Evolutionary conservation across 2,888 invertebrate species (phyloP).

Genomic region (Bellardia bayeri): DNA sequence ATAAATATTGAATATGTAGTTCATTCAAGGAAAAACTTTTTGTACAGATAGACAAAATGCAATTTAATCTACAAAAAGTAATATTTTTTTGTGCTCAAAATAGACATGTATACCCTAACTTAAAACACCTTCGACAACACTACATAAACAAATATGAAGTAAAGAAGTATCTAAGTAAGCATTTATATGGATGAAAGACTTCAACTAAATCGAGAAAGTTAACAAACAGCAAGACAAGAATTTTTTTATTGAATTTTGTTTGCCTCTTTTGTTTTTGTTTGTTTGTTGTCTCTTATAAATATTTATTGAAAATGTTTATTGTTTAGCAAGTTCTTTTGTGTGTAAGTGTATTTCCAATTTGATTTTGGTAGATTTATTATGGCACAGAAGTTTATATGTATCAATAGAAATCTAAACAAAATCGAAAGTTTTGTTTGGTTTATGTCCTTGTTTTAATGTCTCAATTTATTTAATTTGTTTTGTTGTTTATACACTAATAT

Average conservation of each 20-base stretch:
- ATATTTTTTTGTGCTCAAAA: not conserved
- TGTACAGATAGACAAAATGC: too few relatives aligned
- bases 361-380: slow-evolving; percentile 3
- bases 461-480: slow-evolving; percentile 10
- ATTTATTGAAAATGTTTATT: slow-evolving; percentile 41
- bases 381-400: slow-evolving; percentile 10
- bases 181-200: not conserved
- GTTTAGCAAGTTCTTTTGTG: not conserved
- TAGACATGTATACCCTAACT: not conserved
- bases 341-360: not conserved
- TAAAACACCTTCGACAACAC: not conserved
- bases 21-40: too few relatives aligned
- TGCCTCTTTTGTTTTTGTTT: not conserved
- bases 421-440: slow-evolving; percentile 1
- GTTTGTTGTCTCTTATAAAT: slow-evolving; percentile 35
- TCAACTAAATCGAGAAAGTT: slow-evolving; percentile 28
- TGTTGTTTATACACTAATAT: not conserved
- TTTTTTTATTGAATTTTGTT: slow-evolving; percentile 24
- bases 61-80: not conserved
- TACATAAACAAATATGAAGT: not conserved
- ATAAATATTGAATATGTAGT: too few relatives aligned
- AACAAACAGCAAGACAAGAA: slow-evolving; percentile 12
- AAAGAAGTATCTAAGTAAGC: not conserved
- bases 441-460: slow-evolving; percentile 28
- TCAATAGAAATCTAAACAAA: not conserved